phyloP scores from a whole-genome alignment of 2,113 vertebrate species.

The Anoura caudifer region DNA sequence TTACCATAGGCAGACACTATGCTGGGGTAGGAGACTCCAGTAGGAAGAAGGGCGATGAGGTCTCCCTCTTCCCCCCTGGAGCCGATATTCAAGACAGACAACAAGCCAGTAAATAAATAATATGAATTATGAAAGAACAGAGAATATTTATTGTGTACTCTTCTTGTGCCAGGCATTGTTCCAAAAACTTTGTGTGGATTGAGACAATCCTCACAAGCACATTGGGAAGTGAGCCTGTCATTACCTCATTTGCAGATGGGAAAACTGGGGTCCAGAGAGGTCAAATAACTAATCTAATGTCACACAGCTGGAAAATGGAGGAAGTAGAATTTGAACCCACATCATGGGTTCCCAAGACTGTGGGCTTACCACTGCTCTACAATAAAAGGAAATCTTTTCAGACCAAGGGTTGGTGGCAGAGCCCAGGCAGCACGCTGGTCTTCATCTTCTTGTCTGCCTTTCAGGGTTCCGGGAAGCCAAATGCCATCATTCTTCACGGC shows the following conservation, averaged over 20 bases:
- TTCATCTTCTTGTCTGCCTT: neutral
- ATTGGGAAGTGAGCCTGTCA: neutral
- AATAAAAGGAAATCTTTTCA: neutral
- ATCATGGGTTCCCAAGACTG: neutral
- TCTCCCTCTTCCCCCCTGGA: neutral
- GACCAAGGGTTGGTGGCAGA: neutral
- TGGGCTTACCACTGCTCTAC: neutral
- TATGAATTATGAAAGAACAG: neutral
- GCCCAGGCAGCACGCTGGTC: neutral
- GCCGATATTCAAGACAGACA: neutral
- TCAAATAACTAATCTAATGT: neutral
- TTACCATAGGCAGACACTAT: neutral
- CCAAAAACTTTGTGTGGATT: neutral
- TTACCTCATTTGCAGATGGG: neutral
- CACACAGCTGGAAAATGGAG: neutral
- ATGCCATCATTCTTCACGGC: neutral
- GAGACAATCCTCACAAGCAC: neutral
- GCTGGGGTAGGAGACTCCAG: neutral
- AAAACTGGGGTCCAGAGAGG: neutral
- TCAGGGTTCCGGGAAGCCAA: neutral
- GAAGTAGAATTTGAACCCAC: neutral
- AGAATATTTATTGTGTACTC: neutral
- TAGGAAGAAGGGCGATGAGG: neutral
- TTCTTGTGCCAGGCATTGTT: neutral
- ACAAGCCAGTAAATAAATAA: neutral